Evolutionary conservation across 1,140 invertebrate species (phyloP).

Genomic region (Palaemon carinicauda): DNA sequence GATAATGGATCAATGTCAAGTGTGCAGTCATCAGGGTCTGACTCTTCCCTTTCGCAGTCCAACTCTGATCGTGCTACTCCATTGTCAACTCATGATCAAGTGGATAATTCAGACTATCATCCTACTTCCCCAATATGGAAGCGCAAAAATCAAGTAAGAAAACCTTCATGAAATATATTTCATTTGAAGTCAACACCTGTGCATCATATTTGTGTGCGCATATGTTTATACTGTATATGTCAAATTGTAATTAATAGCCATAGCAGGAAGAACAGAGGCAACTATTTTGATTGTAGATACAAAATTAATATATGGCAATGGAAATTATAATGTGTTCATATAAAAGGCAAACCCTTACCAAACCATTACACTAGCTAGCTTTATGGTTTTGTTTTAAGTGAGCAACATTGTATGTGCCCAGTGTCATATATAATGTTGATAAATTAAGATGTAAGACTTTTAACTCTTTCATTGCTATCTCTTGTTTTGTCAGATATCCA

Average conservation of each 20-base stretch:
- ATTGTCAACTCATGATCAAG: conserved; percentile 49
- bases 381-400: background rate
- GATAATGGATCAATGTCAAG: conserved; percentile 76
- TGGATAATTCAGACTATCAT: conserved; percentile 49
- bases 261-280: too few relatives aligned
- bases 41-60: conserved; percentile 67
- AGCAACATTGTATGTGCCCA: too few relatives aligned
- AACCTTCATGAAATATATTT: background rate
- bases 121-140: conserved; percentile 73
- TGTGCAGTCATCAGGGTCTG: conserved; percentile 79
- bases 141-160: conserved; percentile 70
- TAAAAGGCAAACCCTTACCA: background rate
- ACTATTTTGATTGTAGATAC: too few relatives aligned
- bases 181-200: background rate
- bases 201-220: background rate
- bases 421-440: too few relatives aligned
- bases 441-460: too few relatives aligned
- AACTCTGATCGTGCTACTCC: conserved; percentile 59
- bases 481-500: too few relatives aligned
- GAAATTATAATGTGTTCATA: too few relatives aligned
- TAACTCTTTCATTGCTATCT: too few relatives aligned
- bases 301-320: too few relatives aligned
- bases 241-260: too few relatives aligned
- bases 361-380: background rate
- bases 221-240: too few relatives aligned